phyloP scores from a whole-genome alignment of 2,797 vertebrate species.

The Epinephelus coioides region DNA sequence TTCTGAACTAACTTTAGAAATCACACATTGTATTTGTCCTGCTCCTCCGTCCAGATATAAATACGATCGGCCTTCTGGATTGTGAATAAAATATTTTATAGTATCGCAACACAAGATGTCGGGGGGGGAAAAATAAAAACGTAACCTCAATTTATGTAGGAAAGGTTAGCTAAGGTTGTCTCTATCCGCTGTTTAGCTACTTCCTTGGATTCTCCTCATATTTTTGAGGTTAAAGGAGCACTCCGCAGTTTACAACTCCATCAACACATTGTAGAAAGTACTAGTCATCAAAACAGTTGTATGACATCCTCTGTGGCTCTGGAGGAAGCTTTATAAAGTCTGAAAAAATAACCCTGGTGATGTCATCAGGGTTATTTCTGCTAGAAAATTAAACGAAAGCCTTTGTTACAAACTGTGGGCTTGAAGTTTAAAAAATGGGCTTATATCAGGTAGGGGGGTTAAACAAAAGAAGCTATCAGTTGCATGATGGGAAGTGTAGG shows the following conservation, averaged over 20 bases:
- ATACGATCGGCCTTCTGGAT: slow-evolving; percentile 27
- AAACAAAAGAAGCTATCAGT: background rate
- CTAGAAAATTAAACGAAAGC: background rate
- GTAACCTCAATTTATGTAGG: background rate
- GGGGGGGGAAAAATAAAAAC: background rate
- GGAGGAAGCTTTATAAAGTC: background rate
- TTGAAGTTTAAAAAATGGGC: background rate
- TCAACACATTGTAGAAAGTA: background rate
- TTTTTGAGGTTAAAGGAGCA: slow-evolving; percentile 2
- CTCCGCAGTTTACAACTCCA: background rate
- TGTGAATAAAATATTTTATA: slow-evolving; percentile 22
- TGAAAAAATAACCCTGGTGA: background rate
- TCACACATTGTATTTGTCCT: slow-evolving; percentile 51
- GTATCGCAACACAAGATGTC: background rate
- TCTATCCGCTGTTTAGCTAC: background rate
- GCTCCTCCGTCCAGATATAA: slow-evolving; percentile 30
- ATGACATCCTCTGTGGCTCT: background rate
- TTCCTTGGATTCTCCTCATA: background rate
- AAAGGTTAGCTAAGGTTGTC: background rate
- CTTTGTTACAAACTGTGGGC: background rate
- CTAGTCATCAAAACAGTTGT: background rate
- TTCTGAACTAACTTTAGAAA: slow-evolving; percentile 62
- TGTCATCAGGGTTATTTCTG: background rate
- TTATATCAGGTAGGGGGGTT: background rate
- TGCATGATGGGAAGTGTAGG: background rate